Base-by-base conservation (phyloP, 2,113 vertebrate genomes). In the Tetrao urogallus region DNA sequence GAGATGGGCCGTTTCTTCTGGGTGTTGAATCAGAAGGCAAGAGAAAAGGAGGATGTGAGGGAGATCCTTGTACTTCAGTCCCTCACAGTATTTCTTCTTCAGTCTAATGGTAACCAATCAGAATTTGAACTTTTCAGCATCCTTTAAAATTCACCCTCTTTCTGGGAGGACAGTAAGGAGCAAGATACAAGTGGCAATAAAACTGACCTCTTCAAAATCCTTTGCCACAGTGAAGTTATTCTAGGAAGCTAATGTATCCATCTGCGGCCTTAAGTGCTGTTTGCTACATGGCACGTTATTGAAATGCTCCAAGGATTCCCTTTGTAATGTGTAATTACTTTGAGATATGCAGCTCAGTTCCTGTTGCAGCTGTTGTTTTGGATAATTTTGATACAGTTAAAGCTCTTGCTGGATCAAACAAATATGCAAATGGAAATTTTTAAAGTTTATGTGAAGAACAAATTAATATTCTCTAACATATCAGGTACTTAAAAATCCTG, bases 271-370 rank as follows among this genome's bases (percentile, higher is more conserved):
- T 24, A 84, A 88, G 45, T 57, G 48, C 70, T 48, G n/a, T 82
- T 92, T 90, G 80, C 83, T 69, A 40, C 21, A 47, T 2, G 15
- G 76, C 38, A 43, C 32, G 54, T 75, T 86, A 82, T 20, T 93
- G 92, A 93, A 92, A 78, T 69, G 66, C 86, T 89, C 78, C 89
- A 92, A 84, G 88, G 81, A 67, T 92, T 92, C 63, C 52, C 77
- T 96, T 90, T 92, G 81, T 93, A 75, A 90, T 48, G 24, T 84
- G 63, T 70, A 82, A 95, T 92, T 93, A 92, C 47, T 83, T 50
- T 84, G 56, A 73, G 78, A 86, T 71, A 21, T 1, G 40, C 83
- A 63, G 80, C 76, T 94, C 4, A 2, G 69, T 2, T 24, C 40
- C 88, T 88, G 15, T 61, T 79, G 73, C 83, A 93, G 83, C 90